phyloP scores from a whole-genome alignment of 2,888 invertebrate genomes.

The Eupithecia tripunctaria region DNA sequence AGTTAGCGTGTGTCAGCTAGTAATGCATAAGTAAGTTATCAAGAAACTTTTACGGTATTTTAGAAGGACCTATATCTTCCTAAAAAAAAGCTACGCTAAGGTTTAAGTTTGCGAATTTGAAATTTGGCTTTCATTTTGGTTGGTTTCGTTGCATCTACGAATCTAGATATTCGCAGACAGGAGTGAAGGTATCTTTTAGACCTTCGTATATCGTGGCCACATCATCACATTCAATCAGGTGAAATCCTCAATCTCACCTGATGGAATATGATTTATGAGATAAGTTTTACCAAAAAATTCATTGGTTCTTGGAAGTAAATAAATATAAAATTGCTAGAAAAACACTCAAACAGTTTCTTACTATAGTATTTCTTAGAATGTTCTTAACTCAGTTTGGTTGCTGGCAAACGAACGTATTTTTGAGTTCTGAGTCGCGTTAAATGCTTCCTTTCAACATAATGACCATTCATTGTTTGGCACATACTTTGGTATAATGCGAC shows the following conservation, averaged over 20 bases:
- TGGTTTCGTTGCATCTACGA: too few relatives aligned
- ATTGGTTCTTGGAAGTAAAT: too few relatives aligned
- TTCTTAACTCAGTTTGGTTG: background rate
- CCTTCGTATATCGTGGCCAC: too few relatives aligned
- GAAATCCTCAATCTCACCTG: too few relatives aligned
- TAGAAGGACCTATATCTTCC: too few relatives aligned
- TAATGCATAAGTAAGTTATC: background rate
- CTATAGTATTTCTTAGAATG: background rate
- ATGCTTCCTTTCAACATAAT: background rate
- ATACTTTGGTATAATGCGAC: background rate
- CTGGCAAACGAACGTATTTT: background rate
- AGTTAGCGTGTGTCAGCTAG: background rate
- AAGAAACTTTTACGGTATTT: background rate
- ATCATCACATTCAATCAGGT: background rate
- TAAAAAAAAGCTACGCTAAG: background rate
- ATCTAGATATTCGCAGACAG: background rate
- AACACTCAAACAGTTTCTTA: background rate
- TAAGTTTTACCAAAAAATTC: too few relatives aligned
- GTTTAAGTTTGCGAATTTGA: background rate
- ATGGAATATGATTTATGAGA: too few relatives aligned
- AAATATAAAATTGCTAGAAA: too few relatives aligned
- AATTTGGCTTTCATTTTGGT: too few relatives aligned
- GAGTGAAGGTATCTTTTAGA: too few relatives aligned
- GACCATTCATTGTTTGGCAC: background rate
- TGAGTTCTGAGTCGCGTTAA: background rate